Conservation (phyloP, 2,113 vertebrate species). For the Boulengeromyrus knoepffleri region DNA sequence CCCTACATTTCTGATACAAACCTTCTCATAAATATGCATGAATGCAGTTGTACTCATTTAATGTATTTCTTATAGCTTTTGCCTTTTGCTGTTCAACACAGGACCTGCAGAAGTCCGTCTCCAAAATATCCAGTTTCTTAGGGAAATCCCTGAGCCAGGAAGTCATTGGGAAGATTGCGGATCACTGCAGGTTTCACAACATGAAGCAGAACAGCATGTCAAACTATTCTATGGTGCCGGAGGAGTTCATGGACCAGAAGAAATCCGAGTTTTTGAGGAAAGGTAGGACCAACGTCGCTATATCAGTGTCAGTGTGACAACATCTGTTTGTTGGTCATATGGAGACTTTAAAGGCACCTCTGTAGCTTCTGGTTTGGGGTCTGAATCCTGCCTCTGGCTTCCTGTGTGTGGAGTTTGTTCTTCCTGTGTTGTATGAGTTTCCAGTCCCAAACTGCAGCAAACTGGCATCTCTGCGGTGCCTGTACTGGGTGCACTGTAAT, state of each 20-base stretch:
- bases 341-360: too few species aligned
- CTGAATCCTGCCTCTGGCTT: too few species aligned
- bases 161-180: conserved; percentile 41
- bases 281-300: conserved; percentile 35
- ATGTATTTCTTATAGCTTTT: too few species aligned
- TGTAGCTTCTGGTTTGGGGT: too few species aligned
- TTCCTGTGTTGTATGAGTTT: too few species aligned
- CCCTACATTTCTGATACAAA: not conserved
- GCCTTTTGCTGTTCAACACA: conserved; percentile 30
- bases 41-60: not conserved
- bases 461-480: not conserved
- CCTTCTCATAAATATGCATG: not conserved
- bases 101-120: conserved; percentile 44
- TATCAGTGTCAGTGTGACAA: not conserved
- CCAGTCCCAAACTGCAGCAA: too few species aligned
- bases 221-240: conserved; percentile 52
- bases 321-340: not conserved
- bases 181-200: conserved; percentile 51
- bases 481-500: not conserved
- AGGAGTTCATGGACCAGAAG: conserved; percentile 45
- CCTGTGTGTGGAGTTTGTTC: too few species aligned
- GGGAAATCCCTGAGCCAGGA: conserved; percentile 43
- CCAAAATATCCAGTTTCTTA: conserved; percentile 42
- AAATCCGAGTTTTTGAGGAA: conserved; percentile 58
- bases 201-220: conserved; percentile 64